phyloP scores from a whole-genome alignment of 2,888 invertebrate species.

The Melanchra persicariae region DNA sequence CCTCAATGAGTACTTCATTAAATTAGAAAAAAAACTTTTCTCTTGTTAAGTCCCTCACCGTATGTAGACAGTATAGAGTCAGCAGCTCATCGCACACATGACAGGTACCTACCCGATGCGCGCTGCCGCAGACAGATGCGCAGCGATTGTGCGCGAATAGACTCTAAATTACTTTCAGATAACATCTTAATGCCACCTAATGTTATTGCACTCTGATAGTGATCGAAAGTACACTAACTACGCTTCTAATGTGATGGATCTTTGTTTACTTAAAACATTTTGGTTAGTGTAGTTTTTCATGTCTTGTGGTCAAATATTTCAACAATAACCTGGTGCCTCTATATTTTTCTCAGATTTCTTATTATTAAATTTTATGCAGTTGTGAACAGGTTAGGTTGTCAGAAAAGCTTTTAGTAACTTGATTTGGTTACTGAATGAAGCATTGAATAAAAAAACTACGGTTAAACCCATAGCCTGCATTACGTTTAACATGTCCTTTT shows the following conservation, averaged over 20 bases:
- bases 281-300: background rate
- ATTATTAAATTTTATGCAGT: too few species aligned
- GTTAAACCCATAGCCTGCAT: too few species aligned
- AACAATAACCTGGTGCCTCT: too few species aligned
- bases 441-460: too few species aligned
- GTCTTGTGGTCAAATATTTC: too few species aligned
- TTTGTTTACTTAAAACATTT: background rate
- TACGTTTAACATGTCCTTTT: too few species aligned
- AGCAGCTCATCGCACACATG: conserved; percentile 36
- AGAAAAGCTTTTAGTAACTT: too few species aligned
- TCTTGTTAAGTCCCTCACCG: background rate
- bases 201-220: conserved; percentile 35
- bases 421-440: too few species aligned
- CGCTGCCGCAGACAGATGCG: conserved; percentile 72
- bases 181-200: conserved; percentile 53
- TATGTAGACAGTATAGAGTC: background rate
- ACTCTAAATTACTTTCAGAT: conserved; percentile 70
- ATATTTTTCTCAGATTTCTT: background rate
- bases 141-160: conserved; percentile 76
- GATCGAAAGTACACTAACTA: conserved; percentile 24
- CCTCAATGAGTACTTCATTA: too few species aligned
- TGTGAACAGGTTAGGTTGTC: too few species aligned
- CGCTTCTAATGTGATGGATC: conserved; percentile 15
- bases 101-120: conserved; percentile 49
- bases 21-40: too few species aligned